These are phyloP conservation scores for Thymelicus sylvestris DNA, from an alignment of 2,888 invertebrate species.

Conservation along the genomic window DNA sequence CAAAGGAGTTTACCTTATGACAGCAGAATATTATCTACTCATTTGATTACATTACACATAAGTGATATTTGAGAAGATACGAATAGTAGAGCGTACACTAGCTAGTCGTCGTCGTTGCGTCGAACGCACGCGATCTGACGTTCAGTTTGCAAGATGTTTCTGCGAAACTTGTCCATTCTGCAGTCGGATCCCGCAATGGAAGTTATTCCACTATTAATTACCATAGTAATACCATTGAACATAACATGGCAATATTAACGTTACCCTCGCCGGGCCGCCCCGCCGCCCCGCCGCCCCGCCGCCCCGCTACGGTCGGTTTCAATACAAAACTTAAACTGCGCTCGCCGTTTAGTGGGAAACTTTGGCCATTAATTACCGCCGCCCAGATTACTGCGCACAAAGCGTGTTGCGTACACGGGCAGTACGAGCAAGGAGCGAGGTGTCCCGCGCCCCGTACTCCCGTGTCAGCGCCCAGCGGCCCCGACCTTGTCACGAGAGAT, in stretches of 20 bases:
- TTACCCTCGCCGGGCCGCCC: not conserved
- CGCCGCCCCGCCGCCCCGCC: not conserved
- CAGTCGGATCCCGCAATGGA: not conserved
- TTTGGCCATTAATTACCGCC: constrained; percentile 21
- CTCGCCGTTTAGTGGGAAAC: constrained; percentile 23
- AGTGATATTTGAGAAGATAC: too few species aligned
- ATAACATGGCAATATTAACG: constrained; percentile 13
- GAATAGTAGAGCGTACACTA: too few species aligned
- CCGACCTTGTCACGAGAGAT: not conserved
- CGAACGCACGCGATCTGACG: too few species aligned
- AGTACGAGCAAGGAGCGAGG: too few species aligned
- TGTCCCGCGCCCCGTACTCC: not conserved
- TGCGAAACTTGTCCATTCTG: too few species aligned
- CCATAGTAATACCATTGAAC: constrained; percentile 5
- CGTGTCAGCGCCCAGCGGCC: not conserved
- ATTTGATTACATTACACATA: too few species aligned
- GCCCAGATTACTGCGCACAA: constrained; percentile 14
- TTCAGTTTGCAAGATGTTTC: too few species aligned
- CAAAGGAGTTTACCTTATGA: too few species aligned
- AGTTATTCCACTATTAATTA: constrained; percentile 8
- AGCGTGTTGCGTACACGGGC: not conserved
- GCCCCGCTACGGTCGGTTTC: constrained; percentile 8
- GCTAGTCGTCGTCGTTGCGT: too few species aligned
- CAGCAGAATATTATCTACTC: too few species aligned
- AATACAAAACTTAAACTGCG: constrained; percentile 25